phyloP scores from a whole-genome alignment of 37 sponge, comb jelly and placozoan genomes.

The Spongia lamella region DNA sequence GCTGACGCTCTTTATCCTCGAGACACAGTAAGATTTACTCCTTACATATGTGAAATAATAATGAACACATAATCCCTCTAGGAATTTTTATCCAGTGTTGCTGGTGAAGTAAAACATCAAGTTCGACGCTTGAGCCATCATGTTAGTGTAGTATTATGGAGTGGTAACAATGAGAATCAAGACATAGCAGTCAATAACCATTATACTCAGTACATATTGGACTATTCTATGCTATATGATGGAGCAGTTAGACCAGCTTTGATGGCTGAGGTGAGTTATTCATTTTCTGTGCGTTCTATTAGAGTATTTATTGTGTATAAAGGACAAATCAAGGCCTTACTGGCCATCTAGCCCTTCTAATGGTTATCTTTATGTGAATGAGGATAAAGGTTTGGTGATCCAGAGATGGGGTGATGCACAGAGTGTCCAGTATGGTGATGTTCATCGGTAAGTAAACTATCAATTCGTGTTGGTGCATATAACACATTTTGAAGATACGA shows the following conservation, averaged over 20 bases:
- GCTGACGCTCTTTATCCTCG: slow-evolving; percentile 90
- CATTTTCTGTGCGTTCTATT: background rate
- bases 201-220: slow-evolving; percentile 41
- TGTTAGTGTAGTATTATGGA: slow-evolving; percentile 89
- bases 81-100: slow-evolving; percentile 83
- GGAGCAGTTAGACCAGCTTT: slow-evolving; percentile 60
- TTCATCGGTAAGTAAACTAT: slow-evolving; percentile 65
- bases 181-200: slow-evolving; percentile 13
- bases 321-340: slow-evolving; percentile 79
- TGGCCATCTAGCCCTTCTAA: slow-evolving; percentile 95
- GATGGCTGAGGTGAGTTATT: slow-evolving; percentile 55
- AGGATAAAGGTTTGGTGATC: slow-evolving; percentile 42
- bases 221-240: slow-evolving; percentile 87
- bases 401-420: slow-evolving; percentile 86
- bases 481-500: slow-evolving; percentile 68
- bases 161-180: slow-evolving; percentile 99
- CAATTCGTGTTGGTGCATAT: slow-evolving; percentile 2
- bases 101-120: slow-evolving; percentile 69
- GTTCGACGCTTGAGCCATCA: slow-evolving; percentile 79
- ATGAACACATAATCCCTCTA: background rate
- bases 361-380: slow-evolving; percentile 67
- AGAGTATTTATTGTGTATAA: background rate
- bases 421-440: slow-evolving; percentile 76
- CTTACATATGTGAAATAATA: background rate
- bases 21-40: slow-evolving; percentile 56